Conservation (phyloP, 2,797 vertebrate species). For the Phalloptychus januarius region DNA sequence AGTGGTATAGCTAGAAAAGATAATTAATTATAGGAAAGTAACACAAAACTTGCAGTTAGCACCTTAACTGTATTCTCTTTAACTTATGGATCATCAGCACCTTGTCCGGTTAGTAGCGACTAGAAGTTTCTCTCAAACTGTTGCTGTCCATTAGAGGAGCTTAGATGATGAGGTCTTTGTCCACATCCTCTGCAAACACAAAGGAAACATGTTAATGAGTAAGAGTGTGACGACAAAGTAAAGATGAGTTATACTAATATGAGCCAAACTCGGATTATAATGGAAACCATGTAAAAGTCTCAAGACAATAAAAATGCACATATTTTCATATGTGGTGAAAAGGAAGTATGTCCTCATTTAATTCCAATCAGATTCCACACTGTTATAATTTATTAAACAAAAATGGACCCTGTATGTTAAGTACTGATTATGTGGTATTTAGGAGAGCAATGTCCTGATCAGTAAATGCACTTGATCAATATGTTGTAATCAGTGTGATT, state of each 20-base stretch:
- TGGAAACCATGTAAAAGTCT: not conserved
- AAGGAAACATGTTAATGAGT: conserved; percentile 29
- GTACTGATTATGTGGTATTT: not conserved
- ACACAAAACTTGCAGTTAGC: conserved; percentile 83
- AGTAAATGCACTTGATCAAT: not conserved
- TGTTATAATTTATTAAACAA: not conserved
- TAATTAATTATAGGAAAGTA: conserved; percentile 68
- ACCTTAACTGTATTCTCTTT: conserved; percentile 85
- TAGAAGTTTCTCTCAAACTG: conserved; percentile 71
- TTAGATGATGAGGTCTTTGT: conserved; percentile 96
- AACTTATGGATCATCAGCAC: conserved; percentile 92
- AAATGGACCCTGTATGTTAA: not conserved
- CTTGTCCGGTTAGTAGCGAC: conserved; percentile 82
- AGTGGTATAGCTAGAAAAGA: conserved; percentile 83
- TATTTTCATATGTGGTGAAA: not conserved
- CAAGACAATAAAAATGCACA: not conserved
- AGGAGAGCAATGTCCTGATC: not conserved
- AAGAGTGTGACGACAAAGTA: not conserved
- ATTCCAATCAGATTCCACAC: not conserved
- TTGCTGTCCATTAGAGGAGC: conserved; percentile 50
- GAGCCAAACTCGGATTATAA: not conserved
- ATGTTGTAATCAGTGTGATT: not conserved
- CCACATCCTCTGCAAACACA: conserved; percentile 92
- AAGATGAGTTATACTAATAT: not conserved
- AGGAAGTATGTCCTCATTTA: not conserved